Base-by-base conservation (phyloP, 2,113 vertebrate genomes). In the Scolopax mira region DNA sequence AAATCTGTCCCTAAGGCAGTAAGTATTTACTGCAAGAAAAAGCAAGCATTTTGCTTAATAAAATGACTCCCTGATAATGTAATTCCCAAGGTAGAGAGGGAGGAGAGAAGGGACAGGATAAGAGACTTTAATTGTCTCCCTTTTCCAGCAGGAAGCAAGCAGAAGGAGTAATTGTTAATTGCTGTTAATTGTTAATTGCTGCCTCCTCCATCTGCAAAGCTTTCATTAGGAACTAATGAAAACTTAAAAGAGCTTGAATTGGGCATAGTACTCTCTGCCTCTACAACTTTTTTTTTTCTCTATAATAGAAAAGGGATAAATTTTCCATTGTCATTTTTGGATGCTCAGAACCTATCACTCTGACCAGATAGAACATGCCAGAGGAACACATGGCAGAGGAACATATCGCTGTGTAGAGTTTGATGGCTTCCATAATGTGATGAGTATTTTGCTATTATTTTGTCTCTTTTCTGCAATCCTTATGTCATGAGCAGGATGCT, bases 181-280 rank as follows among this genome's bases (percentile, higher is more conserved):
- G 64, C 60, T 85, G 54, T 65, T 95, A 97, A 95, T 95, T 94
- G 80, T 87, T 95, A 91, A 91, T 94, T 95, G 88, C 93, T 95
- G 79, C 85, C 93, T 91, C 52, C 75, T 70, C 65, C 81, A 52
- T 90, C 89, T 95, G 93, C 55, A 90, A 72, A 69, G 35, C 85
- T 93, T 81, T 89, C 79, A 84, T 72, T 81, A 94, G 83, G 83
- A 95, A 44, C 72, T 91, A 88, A 84, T 86, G 90, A 81, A 89
- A 88, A 54, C 61, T 58, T 79, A 24, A 11, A 84, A 72, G 61
- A 84, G 57, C 65, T 88, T 65, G 31, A 70, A 65, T n/a, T n/a
- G 46, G 55, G 10, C 55, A 19, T 31, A 16, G 52, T 46, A 8
- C 44, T 84, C 23, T 64, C 30, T 84, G 35, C 13, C 33, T 80